Conservation (phyloP, 2,797 vertebrate species). For the Tarsius wallacei region DNA sequence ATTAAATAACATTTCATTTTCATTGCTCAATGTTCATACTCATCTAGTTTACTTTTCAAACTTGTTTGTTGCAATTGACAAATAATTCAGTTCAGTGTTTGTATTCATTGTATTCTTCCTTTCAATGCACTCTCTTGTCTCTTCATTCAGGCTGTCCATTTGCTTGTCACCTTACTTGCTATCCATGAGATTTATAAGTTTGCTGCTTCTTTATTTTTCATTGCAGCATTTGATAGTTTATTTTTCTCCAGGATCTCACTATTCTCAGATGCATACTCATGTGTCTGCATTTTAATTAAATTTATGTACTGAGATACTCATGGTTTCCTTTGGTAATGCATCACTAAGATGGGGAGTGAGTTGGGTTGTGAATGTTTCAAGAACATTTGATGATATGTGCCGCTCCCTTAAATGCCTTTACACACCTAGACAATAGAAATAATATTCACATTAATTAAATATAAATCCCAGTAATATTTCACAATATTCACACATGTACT, state of each 20-base stretch:
- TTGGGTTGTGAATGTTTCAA: constrained; percentile 35
- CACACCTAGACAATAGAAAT: background rate
- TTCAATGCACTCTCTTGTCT: constrained; percentile 33
- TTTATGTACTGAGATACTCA: constrained; percentile 72
- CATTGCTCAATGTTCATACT: background rate
- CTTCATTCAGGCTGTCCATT: constrained; percentile 51
- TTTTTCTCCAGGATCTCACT: constrained; percentile 49
- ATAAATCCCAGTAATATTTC: background rate
- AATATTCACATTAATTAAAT: background rate
- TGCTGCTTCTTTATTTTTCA: constrained; percentile 59
- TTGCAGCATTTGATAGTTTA: constrained; percentile 43
- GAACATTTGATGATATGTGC: constrained; percentile 62
- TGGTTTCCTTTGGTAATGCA: constrained; percentile 74
- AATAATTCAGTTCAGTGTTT: background rate
- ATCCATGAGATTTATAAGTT: constrained; percentile 51
- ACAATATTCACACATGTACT: background rate
- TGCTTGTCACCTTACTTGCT: constrained; percentile 57
- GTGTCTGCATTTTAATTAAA: constrained; percentile 81
- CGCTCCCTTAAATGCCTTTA: constrained; percentile 64
- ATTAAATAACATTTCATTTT: background rate
- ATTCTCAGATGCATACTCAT: constrained; percentile 52
- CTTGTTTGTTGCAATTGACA: background rate
- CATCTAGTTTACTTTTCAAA: background rate
- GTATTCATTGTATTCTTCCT: background rate
- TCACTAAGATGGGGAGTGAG: constrained; percentile 43